Conservation (phyloP, 92 coral and sea anemone species). For the Siderastrea siderea region DNA sequence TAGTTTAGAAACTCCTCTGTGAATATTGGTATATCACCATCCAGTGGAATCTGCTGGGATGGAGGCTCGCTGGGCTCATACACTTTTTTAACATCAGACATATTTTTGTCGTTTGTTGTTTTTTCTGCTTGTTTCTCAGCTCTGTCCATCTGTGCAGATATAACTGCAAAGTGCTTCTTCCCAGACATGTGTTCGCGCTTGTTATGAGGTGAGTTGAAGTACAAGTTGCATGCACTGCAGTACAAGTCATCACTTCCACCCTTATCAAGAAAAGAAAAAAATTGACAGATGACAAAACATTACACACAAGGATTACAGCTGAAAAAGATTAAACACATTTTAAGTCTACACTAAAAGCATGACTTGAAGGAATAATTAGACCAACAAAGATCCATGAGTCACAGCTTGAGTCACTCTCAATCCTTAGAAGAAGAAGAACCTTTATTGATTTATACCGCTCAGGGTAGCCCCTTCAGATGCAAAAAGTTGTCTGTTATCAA, state of each 20-base stretch:
- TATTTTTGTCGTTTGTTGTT: constrained; percentile 30
- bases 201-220: constrained; percentile 93
- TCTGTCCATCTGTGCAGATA: constrained; percentile 75
- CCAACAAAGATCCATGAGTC: too few species aligned
- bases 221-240: constrained; percentile 92
- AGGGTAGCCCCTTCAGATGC: too few species aligned
- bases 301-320: not conserved
- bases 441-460: too few species aligned
- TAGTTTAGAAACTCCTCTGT: constrained; percentile 99
- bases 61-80: constrained; percentile 51
- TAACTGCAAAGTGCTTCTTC: constrained; percentile 84
- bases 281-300: not conserved
- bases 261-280: not conserved
- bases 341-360: not conserved
- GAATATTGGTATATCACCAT: constrained; percentile 97
- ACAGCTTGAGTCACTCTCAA: too few species aligned
- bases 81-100: constrained; percentile 56
- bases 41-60: constrained; percentile 64
- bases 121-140: constrained; percentile 64
- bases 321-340: not conserved
- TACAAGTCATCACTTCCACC: constrained; percentile 75
- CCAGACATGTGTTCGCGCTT: constrained; percentile 93
- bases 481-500: too few species aligned
- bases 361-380: not conserved
- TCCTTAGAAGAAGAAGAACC: too few species aligned